Conservation (phyloP, 2,888 invertebrate genomes). For the Melanostoma scalare region DNA sequence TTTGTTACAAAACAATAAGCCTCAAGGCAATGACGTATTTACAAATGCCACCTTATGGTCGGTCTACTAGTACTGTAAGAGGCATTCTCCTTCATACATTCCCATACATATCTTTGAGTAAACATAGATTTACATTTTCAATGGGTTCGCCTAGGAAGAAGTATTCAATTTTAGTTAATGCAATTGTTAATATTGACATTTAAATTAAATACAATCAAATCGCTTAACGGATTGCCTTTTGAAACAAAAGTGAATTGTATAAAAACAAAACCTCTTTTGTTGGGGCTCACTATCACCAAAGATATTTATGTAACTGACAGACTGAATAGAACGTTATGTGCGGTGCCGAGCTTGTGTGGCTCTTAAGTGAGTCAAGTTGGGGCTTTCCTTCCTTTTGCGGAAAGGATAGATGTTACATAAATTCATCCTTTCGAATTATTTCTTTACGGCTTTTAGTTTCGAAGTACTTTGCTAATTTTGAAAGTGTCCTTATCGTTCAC, state of each 20-base stretch:
- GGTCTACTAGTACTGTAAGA: conserved; percentile 10
- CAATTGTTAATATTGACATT: conserved; percentile 62
- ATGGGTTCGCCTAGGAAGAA: conserved; percentile 36
- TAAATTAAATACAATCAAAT: conserved; percentile 59
- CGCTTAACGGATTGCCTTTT: conserved; percentile 23
- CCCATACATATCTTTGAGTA: conserved; percentile 15
- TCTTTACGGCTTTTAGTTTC: conserved; percentile 74
- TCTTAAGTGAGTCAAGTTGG: conserved; percentile 56
- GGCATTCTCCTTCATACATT: neutral
- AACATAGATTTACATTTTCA: conserved; percentile 68
- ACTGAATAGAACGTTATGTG: conserved; percentile 32
- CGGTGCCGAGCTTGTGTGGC: conserved; percentile 39
- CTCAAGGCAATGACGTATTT: too few relatives aligned
- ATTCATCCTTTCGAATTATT: neutral
- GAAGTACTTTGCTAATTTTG: conserved; percentile 77
- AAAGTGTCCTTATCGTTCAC: conserved; percentile 78
- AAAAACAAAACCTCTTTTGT: conserved; percentile 16
- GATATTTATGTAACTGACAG: conserved; percentile 3
- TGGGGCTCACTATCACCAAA: neutral
- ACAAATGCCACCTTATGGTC: too few relatives aligned
- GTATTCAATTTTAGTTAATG: conserved; percentile 55
- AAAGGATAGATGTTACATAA: neutral
- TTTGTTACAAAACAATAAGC: conserved; percentile 8
- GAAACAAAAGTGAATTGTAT: conserved; percentile 47
- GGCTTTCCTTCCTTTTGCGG: too few relatives aligned